Conservation (phyloP, 2,888 invertebrate species). For the Pristionchus maxplancki region DNA sequence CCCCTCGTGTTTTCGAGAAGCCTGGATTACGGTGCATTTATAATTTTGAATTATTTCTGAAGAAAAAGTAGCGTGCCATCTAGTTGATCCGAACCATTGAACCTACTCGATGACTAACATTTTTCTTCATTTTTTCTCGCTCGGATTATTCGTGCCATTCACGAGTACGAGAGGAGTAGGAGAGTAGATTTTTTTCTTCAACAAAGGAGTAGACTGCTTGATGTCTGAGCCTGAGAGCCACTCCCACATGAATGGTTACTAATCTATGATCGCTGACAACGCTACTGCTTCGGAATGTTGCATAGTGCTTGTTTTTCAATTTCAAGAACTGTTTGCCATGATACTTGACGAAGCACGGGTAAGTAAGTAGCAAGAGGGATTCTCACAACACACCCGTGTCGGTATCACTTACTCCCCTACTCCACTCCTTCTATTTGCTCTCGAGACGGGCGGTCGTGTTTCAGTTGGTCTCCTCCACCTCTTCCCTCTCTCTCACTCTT, state of each 20-base stretch:
- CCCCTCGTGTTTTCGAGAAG: background rate
- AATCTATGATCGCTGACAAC: background rate
- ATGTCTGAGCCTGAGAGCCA: too few relatives aligned
- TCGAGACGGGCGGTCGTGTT: slow-evolving; percentile 20
- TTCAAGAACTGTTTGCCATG: background rate
- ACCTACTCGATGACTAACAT: too few relatives aligned
- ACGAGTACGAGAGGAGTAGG: too few relatives aligned
- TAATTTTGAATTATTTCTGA: too few relatives aligned
- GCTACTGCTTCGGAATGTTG: background rate
- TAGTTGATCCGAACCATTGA: too few relatives aligned
- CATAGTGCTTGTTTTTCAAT: background rate
- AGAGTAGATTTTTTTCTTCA: too few relatives aligned
- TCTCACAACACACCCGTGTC: background rate
- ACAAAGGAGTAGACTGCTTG: background rate
- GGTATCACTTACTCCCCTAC: slow-evolving; percentile 24
- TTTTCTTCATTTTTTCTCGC: too few relatives aligned
- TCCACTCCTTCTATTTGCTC: slow-evolving; percentile 21
- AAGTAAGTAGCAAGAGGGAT: background rate
- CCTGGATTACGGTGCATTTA: background rate
- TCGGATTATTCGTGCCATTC: background rate
- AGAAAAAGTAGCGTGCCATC: too few relatives aligned
- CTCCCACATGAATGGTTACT: background rate
- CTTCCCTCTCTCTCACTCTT: slow-evolving; percentile 5
- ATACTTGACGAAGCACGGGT: background rate
- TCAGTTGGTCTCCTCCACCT: background rate